A percentile compares a stretch with the other conserved stretches of the same genome.
phyloP scores from a whole-genome alignment of 2,797 vertebrate genomes.

The Alauda arvensis region DNA sequence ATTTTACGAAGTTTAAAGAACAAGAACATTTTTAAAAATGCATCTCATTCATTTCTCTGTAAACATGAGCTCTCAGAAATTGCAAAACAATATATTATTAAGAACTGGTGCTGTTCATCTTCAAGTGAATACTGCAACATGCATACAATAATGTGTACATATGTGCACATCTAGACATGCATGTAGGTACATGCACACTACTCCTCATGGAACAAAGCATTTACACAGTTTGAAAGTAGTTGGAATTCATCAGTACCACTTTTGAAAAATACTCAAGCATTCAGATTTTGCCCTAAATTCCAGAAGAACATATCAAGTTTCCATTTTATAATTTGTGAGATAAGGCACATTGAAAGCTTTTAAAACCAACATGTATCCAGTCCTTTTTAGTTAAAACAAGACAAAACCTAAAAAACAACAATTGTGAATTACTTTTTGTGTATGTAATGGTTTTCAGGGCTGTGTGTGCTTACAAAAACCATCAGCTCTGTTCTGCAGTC shows the following conservation, averaged over 20 bases:
- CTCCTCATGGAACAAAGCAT: not conserved
- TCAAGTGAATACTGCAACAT: not conserved
- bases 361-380: not conserved
- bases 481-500: conserved; percentile 8
- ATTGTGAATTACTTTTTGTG: not conserved
- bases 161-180: not conserved
- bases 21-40: not conserved
- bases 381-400: not conserved
- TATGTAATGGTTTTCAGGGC: not conserved
- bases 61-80: not conserved
- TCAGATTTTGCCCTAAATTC: not conserved
- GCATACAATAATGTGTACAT: not conserved
- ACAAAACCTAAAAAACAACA: not conserved
- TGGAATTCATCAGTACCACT: not conserved
- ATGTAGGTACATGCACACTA: not conserved
- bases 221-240: conserved; percentile 5
- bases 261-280: not conserved
- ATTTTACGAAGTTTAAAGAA: not conserved
- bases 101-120: not conserved
- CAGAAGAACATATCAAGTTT: not conserved
- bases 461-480: not conserved
- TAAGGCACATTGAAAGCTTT: not conserved
- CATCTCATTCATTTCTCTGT: not conserved
- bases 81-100: not conserved
- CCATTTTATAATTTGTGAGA: not conserved